Base-by-base conservation (phyloP, 1,140 invertebrate species). In the Drosophila obscura region DNA sequence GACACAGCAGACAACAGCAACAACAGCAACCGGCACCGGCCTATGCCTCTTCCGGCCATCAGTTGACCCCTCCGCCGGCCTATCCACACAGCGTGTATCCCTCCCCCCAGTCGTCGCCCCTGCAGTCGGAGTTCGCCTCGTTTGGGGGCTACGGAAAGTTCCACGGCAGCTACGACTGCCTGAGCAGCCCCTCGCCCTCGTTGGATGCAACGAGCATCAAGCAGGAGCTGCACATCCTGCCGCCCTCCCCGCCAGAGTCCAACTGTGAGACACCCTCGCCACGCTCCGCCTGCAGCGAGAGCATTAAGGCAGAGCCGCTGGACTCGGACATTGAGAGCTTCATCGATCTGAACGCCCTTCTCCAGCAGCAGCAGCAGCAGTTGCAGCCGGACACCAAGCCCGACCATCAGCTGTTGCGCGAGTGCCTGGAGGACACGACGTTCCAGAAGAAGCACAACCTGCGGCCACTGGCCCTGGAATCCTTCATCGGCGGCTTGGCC, bases 401-500 rank as follows among this genome's bases (percentile, higher is more conserved):
- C 80, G 95, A 96, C 90, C 95, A 97, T 90, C 94, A 95, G 75
- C 92, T 97, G 26, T 91, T 97, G n/a, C 93, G 96, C 16, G 96
- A 97, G 87, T 96, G 96, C 50, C 91, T 97, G 15, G 94, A 95
- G 85, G 96, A 97, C 80, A 97, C 96, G 1, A 95, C 95, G 53
- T 97, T 97, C 88, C 96, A 97, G 91, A 95, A 95, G 88, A 95
- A 96, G 77, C 95, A 96, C 85, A 97, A 97, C 89, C 93, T 97
- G 65, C 94, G 94, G 92, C 96, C 96, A 0, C 93, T 97, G 45
- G 94, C 95, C 80, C 93, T 96, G 64, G 92, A 92, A 74, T 90
- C 91, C 26, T 80, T 93, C 56, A 91, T 91, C 61, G 94, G 93
- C 2, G 92, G 92, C 26, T 92, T 94, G 52, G 93, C 93, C 16